Evolutionary conservation across 2,797 vertebrate species (phyloP), one percentile per base, ranked within the genome.

Genomic region (Etheostoma nigrum): DNA sequence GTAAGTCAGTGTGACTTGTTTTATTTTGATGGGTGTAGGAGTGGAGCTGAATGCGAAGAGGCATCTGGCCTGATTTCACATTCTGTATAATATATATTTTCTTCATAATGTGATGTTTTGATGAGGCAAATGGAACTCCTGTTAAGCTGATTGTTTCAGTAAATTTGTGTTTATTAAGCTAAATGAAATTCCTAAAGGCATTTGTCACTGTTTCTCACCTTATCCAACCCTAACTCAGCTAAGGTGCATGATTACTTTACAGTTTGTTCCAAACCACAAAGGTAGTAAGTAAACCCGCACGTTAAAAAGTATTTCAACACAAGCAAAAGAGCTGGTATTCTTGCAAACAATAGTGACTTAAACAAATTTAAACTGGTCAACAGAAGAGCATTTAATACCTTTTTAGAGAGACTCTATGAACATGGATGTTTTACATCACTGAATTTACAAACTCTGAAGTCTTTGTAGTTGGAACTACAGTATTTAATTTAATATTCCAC

Each of bases 251-350:
- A 55, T 45, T 15, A 27, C 23, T 19, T 71, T 53, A 19, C 21
- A 21, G 18, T 16, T 36, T 12, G n/a, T 21, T 27, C 15, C 4
- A 33, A 80, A 40, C 62, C 21, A 63, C 63, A n/a, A 72, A 72
- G 52, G 1, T 30, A 14, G 9, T 55, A 49, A 58, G 59, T 72
- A 69, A 54, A 71, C 59, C 47, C 36, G n/a, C 6, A n/a, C 2
- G 9, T 25, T 66, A 19, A 64, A 44, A 57, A 44, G 14, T 51
- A 8, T 68, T 54, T 65, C 21, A 40, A 72, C n/a, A 55, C 53
- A 36, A 19, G 16, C 21, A n/a, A 68, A 45, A 44, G 3, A 57
- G 19, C 11, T 9, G 13, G 42, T 59, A 15, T 57, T 63, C 18
- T 40, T 44, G 6, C 14, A 21, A 51, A 45, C 13, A 40, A 1